Evolutionary conservation across 2,113 vertebrate species (phyloP).

Genomic region (Ophiodon elongatus): DNA sequence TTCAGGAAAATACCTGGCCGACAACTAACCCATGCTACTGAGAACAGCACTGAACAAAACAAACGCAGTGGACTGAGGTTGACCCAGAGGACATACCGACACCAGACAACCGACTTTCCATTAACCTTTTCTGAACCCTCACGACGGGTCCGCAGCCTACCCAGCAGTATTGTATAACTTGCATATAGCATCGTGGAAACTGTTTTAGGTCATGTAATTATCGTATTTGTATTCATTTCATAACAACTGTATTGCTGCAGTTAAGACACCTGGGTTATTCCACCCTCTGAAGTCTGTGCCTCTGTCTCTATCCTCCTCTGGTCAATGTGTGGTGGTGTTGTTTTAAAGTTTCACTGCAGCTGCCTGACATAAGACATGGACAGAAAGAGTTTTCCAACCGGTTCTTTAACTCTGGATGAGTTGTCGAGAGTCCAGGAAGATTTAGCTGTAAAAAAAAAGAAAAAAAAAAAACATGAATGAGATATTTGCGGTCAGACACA

Average conservation of each 20-base stretch:
- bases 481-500: slow-evolving; percentile 19
- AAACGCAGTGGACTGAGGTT: slow-evolving; percentile 46
- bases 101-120: slow-evolving; percentile 58
- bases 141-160: slow-evolving; percentile 83
- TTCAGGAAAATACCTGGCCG: slow-evolving; percentile 97
- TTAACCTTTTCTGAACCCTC: slow-evolving; percentile 71
- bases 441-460: slow-evolving; percentile 16
- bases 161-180: slow-evolving; percentile 94
- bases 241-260: slow-evolving; percentile 79
- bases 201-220: slow-evolving; percentile 93
- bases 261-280: slow-evolving; percentile 74
- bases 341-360: slow-evolving; percentile 78
- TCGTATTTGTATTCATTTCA: slow-evolving; percentile 96
- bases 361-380: slow-evolving; percentile 74
- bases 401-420: slow-evolving; percentile 16
- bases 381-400: not conserved
- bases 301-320: slow-evolving; percentile 68
- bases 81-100: slow-evolving; percentile 66
- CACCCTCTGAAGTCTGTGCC: slow-evolving; percentile 58
- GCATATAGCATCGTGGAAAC: slow-evolving; percentile 92
- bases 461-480: slow-evolving; percentile 5
- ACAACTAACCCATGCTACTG: slow-evolving; percentile 87
- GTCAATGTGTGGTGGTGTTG: slow-evolving; percentile 63
- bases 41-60: slow-evolving; percentile 64
- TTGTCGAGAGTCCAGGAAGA: slow-evolving; percentile 23